A percentile compares a stretch with the other conserved stretches of the same genome.
Conservation (phyloP, 2,888 invertebrate genomes). For the Eurytoma adleriae region DNA sequence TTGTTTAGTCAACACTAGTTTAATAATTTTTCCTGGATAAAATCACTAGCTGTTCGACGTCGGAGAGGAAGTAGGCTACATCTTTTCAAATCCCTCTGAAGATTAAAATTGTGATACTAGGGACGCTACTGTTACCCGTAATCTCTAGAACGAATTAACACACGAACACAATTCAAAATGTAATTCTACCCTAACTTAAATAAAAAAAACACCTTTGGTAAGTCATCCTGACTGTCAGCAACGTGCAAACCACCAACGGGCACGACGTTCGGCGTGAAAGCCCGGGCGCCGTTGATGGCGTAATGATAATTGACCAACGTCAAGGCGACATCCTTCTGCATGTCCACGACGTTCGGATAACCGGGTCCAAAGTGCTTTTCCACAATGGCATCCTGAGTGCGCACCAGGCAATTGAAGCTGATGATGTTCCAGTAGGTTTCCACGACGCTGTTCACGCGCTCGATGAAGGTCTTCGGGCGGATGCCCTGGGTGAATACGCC, state of each 20-base stretch:
- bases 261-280: conserved; percentile 76
- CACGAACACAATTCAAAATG: too few relatives aligned
- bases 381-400: conserved; percentile 57
- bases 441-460: conserved; percentile 65
- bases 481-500: conserved; percentile 56
- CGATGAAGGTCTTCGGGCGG: conserved; percentile 63
- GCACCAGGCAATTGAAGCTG: conserved; percentile 58
- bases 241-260: conserved; percentile 79
- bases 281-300: conserved; percentile 77
- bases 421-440: background rate
- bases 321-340: conserved; percentile 69
- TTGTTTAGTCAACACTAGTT: too few relatives aligned
- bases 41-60: too few relatives aligned
- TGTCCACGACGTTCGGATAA: conserved; percentile 59
- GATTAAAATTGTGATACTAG: too few relatives aligned
- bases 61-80: too few relatives aligned
- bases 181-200: too few relatives aligned
- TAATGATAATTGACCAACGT: conserved; percentile 79
- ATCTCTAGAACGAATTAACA: too few relatives aligned
- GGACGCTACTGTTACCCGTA: too few relatives aligned
- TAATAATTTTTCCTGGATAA: too few relatives aligned
- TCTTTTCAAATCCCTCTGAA: too few relatives aligned
- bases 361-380: conserved; percentile 64
- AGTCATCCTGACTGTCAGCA: conserved; percentile 50
- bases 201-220: conserved; percentile 45